Evolutionary conservation across 1,140 invertebrate species (phyloP), one percentile per base, ranked within the genome.

Genomic region (Sarcophaga peregrina): DNA sequence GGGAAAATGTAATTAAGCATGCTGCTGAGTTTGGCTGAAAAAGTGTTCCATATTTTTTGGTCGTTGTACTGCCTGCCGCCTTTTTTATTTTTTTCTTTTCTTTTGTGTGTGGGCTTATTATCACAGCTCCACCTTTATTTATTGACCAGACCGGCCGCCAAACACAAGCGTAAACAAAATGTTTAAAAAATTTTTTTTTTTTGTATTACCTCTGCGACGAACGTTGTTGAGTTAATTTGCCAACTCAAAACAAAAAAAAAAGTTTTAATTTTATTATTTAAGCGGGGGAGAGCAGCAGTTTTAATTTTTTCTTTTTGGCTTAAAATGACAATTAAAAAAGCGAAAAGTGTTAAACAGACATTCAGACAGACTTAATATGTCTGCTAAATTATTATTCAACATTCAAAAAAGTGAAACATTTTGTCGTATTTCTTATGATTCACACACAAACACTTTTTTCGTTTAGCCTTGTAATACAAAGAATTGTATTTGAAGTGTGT

Each of bases 141-240:
- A 68, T 68, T 68, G 62, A 68, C 62, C 62, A 68, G 62, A 25
- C 62, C 62, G 62, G 62, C 62, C 62, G 62, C 62, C 62, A 68
- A 20, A 20, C 62, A 68, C 62, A 68, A 68, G 10, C 17, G 54
- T 58, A 4, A 58, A 58, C n/a, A 58, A 68, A 68, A n/a, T 37
- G 25, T 37, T 37, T 20, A 20, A 68, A 68, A 8, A 9, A 20
- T 25, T 68, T 37, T 68, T 20, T 20, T 25, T 68, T 37, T 68
- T 20, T 20, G 62, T 52, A 37, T 37, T 37, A 37, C 25, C 62
- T 20, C 17, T 68, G 6, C 62, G 62, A 20, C 17, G 10, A n/a
- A 68, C 62, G 17, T 68, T 10, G 8, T 17, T 25, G 15, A 68
- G 25, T 37, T 37, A 37, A 37, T 37, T 37, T 37, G 25, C 25